A percentile compares a stretch with the other conserved stretches of the same genome.
phyloP scores from a whole-genome alignment of 2,797 vertebrate species.

The Pseudomugil gertrudae region DNA sequence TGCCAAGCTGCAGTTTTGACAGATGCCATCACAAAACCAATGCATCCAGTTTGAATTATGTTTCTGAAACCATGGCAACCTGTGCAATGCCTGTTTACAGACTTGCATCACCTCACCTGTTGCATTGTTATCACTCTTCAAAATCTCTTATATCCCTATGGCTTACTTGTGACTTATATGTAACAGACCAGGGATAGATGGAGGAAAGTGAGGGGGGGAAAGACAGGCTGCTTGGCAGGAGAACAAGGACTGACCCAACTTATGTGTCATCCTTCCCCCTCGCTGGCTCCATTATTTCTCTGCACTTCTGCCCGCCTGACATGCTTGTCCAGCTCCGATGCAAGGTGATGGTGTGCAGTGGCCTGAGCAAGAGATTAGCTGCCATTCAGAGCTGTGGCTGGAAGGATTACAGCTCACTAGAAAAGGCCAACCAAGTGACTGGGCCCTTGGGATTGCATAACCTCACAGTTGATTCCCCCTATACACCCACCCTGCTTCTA shows the following conservation, averaged over 20 bases:
- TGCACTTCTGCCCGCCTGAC: slow-evolving; percentile 42
- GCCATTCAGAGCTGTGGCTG: slow-evolving; percentile 62
- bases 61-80: slow-evolving; percentile 40
- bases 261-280: slow-evolving; percentile 18
- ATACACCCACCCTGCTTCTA: slow-evolving; percentile 23
- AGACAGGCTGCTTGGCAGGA: slow-evolving; percentile 7
- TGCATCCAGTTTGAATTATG: slow-evolving; percentile 58
- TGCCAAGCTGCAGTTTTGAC: slow-evolving; percentile 51
- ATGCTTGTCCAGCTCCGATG: slow-evolving; percentile 61
- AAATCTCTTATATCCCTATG: slow-evolving; percentile 16
- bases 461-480: slow-evolving; percentile 57
- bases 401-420: slow-evolving; percentile 71
- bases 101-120: slow-evolving; percentile 38
- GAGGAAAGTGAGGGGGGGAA: not conserved
- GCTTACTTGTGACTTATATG: slow-evolving; percentile 35
- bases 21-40: slow-evolving; percentile 56
- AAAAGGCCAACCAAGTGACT: slow-evolving; percentile 55
- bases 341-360: slow-evolving; percentile 67
- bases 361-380: slow-evolving; percentile 72
- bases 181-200: slow-evolving; percentile 4
- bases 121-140: slow-evolving; percentile 39
- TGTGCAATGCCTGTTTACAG: slow-evolving; percentile 31
- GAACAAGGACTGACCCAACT: slow-evolving; percentile 36
- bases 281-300: slow-evolving; percentile 25
- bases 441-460: slow-evolving; percentile 63